These are phyloP conservation scores for Saguinus imperator DNA, from an alignment of 2,113 vertebrate species.

Conservation along the genomic window DNA sequence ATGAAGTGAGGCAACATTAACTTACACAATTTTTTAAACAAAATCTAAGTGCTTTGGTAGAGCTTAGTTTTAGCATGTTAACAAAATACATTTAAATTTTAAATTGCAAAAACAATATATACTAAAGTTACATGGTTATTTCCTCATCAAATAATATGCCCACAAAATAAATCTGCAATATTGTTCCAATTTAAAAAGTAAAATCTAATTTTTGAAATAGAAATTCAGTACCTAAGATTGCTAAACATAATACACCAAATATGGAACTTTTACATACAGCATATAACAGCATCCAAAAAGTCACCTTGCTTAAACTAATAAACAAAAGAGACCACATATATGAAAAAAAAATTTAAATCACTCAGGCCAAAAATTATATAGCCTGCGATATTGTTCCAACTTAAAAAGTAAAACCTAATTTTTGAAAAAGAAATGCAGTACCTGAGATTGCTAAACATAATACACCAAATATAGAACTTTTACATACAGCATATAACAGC, in stretches of 20 bases:
- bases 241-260: neutral
- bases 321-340: neutral
- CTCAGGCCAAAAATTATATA: neutral
- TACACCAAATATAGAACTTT: slow-evolving; percentile 11
- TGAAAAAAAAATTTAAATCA: neutral
- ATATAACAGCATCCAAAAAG: neutral
- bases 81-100: slow-evolving; percentile 33
- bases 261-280: slow-evolving; percentile 11
- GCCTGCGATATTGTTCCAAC: neutral
- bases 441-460: slow-evolving; percentile 37
- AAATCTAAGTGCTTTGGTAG: slow-evolving; percentile 11
- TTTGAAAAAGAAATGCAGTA: slow-evolving; percentile 51
- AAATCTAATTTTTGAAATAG: slow-evolving; percentile 46
- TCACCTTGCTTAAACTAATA: slow-evolving; percentile 29
- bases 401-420: slow-evolving; percentile 37
- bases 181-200: slow-evolving; percentile 8
- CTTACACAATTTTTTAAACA: neutral
- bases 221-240: slow-evolving; percentile 25
- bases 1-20: slow-evolving; percentile 34
- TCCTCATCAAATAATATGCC: neutral
- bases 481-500: neutral
- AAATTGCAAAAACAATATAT: slow-evolving; percentile 8
- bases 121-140: neutral
- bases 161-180: neutral
- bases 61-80: slow-evolving; percentile 16